phyloP scores from a whole-genome alignment of 2,797 vertebrate genomes.

The Phalanger gymnotis region DNA sequence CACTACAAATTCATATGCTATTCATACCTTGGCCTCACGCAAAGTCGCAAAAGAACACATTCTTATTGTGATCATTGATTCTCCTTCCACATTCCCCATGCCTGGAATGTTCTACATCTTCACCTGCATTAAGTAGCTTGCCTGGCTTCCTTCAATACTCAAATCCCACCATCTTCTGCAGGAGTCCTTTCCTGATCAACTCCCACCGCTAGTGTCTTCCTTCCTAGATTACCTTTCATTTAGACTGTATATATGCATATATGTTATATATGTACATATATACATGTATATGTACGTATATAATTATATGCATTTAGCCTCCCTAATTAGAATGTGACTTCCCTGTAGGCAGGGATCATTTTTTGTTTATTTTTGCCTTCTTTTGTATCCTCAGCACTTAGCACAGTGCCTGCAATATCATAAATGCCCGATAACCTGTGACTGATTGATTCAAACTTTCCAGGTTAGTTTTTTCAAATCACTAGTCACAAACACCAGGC shows the following conservation, averaged over 20 bases:
- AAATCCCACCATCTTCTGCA: not conserved
- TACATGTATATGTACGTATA: too few relatives aligned
- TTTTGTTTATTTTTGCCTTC: not conserved
- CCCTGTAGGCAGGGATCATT: not conserved
- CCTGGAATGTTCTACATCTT: not conserved
- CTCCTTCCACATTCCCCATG: not conserved
- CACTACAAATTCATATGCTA: not conserved
- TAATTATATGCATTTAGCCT: not conserved
- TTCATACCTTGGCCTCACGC: not conserved
- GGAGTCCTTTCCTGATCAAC: too few relatives aligned
- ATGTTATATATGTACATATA: too few relatives aligned
- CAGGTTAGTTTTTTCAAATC: not conserved
- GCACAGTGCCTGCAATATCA: not conserved
- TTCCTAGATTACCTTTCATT: too few relatives aligned
- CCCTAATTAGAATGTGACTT: not conserved
- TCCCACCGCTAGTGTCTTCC: too few relatives aligned
- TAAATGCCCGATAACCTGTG: not conserved
- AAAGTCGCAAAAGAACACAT: not conserved
- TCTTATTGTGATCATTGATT: not conserved
- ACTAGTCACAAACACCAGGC: not conserved
- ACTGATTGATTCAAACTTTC: not conserved
- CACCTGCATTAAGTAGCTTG: not conserved
- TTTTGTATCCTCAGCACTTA: not conserved
- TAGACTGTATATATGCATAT: not conserved
- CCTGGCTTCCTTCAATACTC: not conserved